Base-by-base conservation (phyloP, 1,140 invertebrate genomes). In the Tribolium madens region DNA sequence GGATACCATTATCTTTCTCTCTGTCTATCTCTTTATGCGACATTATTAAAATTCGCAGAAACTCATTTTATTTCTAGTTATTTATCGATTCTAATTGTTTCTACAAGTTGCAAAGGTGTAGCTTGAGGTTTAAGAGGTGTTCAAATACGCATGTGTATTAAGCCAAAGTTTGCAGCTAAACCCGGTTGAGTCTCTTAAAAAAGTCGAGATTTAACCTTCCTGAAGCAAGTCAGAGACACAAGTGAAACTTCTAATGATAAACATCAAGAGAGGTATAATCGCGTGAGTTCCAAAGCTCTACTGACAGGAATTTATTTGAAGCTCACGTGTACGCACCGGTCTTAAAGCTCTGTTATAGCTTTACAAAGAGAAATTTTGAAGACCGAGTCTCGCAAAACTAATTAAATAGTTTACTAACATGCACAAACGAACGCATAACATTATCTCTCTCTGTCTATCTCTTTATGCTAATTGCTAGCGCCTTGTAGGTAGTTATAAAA, bases 331-430 rank as follows among this genome's bases (percentile, higher is more conserved):
- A 31, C 5, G 57, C n/a, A 64, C 31, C 57, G 6, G 26, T 64
- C 21, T 36, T 14, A 13, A 60, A 33, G 17, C 57, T 64, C 12
- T 26, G 57, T 64, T 64, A 64, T 64, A 31, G 57, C 26, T 64
- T 64, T 33, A 64, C 57, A 64, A 64, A 64, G 57, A 42, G 26
- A 33, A 14, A 64, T 64, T 64, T 64, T 31, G 14, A 64, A 14
- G n/a, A 18, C 26, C 7, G 57, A 12, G 57, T 14, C 14, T 64
- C 26, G n/a, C 57, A 64, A 64, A 64, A 31, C 57, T 64, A 64
- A 64, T 64, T 64, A 64, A 64, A 33, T 64, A 64, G 57, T 64
- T 64, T 33, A 31, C 57, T 64, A 21, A 64, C 57, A 33, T 64
- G 57, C 57, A 64, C 57, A 60, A 53, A 53, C 50, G 50, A 53